These are phyloP conservation scores for Brachyhypopomus occidentalis DNA, from an alignment of 2,113 vertebrate species.

Conservation along the genomic window DNA sequence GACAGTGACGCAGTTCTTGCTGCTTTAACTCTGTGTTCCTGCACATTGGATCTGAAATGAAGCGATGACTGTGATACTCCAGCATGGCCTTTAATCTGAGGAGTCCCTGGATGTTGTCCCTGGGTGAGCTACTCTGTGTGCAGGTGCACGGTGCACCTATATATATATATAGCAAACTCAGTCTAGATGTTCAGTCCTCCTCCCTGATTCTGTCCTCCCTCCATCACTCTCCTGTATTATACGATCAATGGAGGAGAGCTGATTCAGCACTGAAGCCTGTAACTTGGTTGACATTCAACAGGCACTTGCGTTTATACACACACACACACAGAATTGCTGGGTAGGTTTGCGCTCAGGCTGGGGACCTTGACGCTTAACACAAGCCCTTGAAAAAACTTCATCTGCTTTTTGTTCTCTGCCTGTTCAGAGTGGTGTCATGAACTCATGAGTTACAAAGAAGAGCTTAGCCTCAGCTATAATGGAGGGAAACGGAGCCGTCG, in stretches of 20 bases:
- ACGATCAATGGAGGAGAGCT: slow-evolving; percentile 20
- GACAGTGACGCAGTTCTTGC: too few species aligned
- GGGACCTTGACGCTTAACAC: not conserved
- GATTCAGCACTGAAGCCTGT: slow-evolving; percentile 27
- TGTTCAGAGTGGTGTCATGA: not conserved
- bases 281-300: slow-evolving; percentile 19
- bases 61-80: too few species aligned
- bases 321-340: not conserved
- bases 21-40: too few species aligned
- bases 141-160: too few species aligned
- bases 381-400: not conserved
- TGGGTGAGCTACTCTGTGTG: too few species aligned
- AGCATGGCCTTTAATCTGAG: too few species aligned
- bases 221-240: not conserved
- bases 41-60: too few species aligned
- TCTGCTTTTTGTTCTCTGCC: not conserved
- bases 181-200: not conserved
- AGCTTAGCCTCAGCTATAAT: not conserved
- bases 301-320: not conserved
- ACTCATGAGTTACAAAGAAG: not conserved
- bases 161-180: too few species aligned
- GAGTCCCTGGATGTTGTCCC: too few species aligned
- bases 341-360: not conserved
- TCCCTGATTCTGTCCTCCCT: not conserved
- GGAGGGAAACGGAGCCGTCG: slow-evolving; percentile 4